These are phyloP conservation scores for Diarsia dahlii DNA, from an alignment of 2,888 invertebrate species.

Conservation along the genomic window DNA sequence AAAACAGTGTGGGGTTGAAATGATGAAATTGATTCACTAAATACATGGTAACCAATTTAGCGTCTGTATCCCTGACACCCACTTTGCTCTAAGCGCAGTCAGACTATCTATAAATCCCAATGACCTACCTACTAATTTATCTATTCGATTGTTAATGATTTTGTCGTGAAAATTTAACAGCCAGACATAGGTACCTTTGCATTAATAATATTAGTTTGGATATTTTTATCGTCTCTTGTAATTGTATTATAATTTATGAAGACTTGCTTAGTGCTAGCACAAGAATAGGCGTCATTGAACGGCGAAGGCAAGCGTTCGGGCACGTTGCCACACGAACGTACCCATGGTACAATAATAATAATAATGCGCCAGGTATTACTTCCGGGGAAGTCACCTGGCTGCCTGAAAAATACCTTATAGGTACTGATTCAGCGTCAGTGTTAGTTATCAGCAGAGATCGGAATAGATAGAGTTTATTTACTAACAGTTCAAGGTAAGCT, in stretches of 20 bases:
- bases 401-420: not conserved
- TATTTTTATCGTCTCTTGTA: constrained; percentile 35
- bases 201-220: not conserved
- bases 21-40: no score
- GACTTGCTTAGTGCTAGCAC: constrained; percentile 54
- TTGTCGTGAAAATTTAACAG: not conserved
- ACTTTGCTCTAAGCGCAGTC: not conserved
- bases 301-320: constrained; percentile 77
- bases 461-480: not conserved
- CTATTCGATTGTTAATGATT: not conserved
- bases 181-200: no score
- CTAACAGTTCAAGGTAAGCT: accelerated
- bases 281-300: constrained; percentile 70
- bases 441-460: not conserved
- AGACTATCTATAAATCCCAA: not conserved
- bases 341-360: constrained; percentile 52
- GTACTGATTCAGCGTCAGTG: not conserved
- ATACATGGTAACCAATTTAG: no score
- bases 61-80: no score
- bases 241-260: constrained; percentile 59
- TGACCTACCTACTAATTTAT: not conserved
- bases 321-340: constrained; percentile 84
- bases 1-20: no score
- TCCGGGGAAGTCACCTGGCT: not conserved
- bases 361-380: constrained; percentile 33